Conservation (phyloP, 2,113 vertebrate genomes). For the Barnardius zonarius region DNA sequence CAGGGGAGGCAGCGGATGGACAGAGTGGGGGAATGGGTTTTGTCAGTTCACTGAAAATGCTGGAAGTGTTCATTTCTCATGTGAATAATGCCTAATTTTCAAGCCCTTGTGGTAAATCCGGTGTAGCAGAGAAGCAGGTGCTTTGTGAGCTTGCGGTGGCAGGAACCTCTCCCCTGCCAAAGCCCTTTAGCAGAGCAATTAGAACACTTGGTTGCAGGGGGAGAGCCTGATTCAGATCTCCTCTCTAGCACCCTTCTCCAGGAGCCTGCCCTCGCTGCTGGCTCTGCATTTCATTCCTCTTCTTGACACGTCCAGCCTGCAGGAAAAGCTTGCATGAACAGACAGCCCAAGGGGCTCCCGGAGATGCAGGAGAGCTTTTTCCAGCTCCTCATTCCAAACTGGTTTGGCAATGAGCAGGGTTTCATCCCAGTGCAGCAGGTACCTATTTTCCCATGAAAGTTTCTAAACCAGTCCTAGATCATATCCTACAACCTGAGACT, state of each 20-base stretch:
- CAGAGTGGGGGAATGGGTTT: neutral
- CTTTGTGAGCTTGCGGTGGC: neutral
- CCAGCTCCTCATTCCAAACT: neutral
- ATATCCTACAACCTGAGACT: neutral
- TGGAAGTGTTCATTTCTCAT: neutral
- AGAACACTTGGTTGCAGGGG: neutral
- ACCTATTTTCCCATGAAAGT: neutral
- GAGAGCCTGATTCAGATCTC: neutral
- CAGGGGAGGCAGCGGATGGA: neutral
- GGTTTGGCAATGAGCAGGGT: neutral
- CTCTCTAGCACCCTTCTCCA: neutral
- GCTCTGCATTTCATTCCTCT: neutral
- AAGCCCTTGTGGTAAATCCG: neutral
- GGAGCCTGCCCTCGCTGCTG: rapidly evolving
- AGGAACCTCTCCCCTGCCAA: neutral
- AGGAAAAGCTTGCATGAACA: neutral
- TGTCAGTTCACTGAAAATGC: neutral
- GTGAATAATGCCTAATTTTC: neutral
- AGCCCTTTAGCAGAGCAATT: neutral
- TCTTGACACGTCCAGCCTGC: neutral
- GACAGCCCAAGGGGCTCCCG: neutral
- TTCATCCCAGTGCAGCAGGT: neutral
- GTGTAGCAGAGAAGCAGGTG: neutral
- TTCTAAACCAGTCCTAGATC: neutral
- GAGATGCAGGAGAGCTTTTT: neutral